Evolutionary conservation across 2,113 vertebrate genomes (phyloP).

Genomic region (Camelus bactrianus): DNA sequence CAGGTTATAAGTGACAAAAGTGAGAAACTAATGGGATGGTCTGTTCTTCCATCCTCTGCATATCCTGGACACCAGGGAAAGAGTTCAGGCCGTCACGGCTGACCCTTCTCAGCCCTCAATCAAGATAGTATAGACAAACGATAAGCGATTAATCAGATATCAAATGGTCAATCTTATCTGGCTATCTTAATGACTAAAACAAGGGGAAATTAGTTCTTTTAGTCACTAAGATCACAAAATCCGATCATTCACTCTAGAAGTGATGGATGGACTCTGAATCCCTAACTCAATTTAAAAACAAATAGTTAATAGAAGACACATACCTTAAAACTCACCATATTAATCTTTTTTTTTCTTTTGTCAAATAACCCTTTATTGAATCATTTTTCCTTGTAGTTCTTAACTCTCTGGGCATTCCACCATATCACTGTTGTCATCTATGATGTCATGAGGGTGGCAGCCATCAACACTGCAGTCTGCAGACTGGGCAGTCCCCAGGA

Average conservation of each 20-base stretch:
- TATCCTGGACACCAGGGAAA: neutral
- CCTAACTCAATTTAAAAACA: neutral
- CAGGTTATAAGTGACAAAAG: neutral
- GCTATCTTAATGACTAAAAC: neutral
- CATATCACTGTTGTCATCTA: too few relatives aligned
- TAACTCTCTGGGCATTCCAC: too few relatives aligned
- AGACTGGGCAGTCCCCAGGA: too few relatives aligned
- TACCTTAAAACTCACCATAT: neutral
- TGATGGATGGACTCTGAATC: neutral
- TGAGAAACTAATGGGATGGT: neutral
- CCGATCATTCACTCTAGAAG: neutral
- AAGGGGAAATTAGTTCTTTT: neutral
- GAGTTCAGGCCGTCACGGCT: neutral
- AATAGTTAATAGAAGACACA: neutral
- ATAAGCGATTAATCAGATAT: neutral
- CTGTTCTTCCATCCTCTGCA: neutral
- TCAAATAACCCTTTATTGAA: too few relatives aligned
- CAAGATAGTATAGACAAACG: neutral
- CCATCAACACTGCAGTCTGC: too few relatives aligned
- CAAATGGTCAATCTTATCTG: neutral
- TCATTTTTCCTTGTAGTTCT: too few relatives aligned
- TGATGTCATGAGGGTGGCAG: too few relatives aligned
- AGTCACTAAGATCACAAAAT: neutral
- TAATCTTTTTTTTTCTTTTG: neutral
- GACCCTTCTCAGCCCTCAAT: neutral